These are phyloP conservation scores for Drosophila santomea DNA, from an alignment of 1,140 invertebrate species.

Conservation along the genomic window DNA sequence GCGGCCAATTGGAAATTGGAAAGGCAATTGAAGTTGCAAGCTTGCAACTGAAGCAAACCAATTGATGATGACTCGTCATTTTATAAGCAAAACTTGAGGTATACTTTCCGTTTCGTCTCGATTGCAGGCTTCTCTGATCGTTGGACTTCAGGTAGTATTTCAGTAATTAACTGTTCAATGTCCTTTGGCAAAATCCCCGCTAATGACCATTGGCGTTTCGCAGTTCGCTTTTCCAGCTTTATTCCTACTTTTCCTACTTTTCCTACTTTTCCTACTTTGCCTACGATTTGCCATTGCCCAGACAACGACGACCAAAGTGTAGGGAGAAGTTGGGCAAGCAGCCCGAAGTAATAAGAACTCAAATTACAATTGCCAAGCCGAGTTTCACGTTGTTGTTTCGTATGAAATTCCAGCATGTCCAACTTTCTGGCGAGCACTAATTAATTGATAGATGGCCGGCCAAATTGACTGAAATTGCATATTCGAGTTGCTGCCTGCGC, in stretches of 20 bases:
- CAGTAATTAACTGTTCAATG: slow-evolving; percentile 25
- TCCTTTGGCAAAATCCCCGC: slow-evolving; percentile 30
- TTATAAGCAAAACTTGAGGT: neutral
- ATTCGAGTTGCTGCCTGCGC: slow-evolving; percentile 38
- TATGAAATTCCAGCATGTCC: slow-evolving; percentile 3
- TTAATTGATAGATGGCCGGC: slow-evolving; percentile 64
- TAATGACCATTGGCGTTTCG: slow-evolving; percentile 33
- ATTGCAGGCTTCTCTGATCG: slow-evolving; percentile 10
- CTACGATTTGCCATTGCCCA: slow-evolving; percentile 10
- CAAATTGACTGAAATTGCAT: slow-evolving; percentile 65
- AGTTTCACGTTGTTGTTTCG: slow-evolving; percentile 14
- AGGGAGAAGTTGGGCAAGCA: neutral
- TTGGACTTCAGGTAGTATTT: too few relatives aligned
- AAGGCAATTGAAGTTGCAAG: too few relatives aligned
- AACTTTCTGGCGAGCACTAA: slow-evolving; percentile 58
- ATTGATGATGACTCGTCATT: too few relatives aligned
- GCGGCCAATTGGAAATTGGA: too few relatives aligned
- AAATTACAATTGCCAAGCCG: slow-evolving; percentile 35
- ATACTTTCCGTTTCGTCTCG: neutral
- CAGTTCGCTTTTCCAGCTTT: neutral
- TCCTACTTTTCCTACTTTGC: neutral
- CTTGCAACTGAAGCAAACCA: too few relatives aligned
- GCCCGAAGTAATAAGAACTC: slow-evolving; percentile 35
- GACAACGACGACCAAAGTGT: slow-evolving; percentile 10
- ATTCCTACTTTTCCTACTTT: neutral